Evolutionary conservation across 30 jellyfish, hydroid and myxozoan genomes (phyloP), one percentile per base, ranked within the genome.

Genomic region (Cassiopea xamachana): DNA sequence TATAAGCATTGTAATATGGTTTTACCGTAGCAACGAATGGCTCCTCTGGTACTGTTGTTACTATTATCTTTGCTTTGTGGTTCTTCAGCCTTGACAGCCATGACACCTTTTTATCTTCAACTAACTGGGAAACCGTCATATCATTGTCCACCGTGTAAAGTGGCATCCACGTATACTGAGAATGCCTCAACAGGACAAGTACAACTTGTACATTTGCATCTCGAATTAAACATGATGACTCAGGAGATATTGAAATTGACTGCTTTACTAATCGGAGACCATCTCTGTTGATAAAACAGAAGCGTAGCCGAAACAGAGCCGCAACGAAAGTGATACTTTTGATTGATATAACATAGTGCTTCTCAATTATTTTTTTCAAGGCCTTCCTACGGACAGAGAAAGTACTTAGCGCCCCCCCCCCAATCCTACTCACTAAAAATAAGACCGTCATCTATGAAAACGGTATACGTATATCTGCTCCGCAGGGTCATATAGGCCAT

Each of bases 61-160:
- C 83, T 55, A 64, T 46, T 49, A 88, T 45, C 8, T 48, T 72
- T 18, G 71, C 79, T 59, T 69, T 77, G 5, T 69, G 86, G 43
- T 39, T 44, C n/a, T 73, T 84, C 79, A 80, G 48, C n/a, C 92
- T 48, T n/a, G 92, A 71, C 19, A 84, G 27, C 79, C 92, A 46
- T 44, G 79, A 51, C 9, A 84, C 46, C 39, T 71, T 77, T 14
- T 80, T 59, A 68, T 72, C 85, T 9, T 71, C 55, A 7, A 81
- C 60, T 48, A 84, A 12, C 46, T 62, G 64, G n/a, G 82, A 51
- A 4, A 84, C 60, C 18, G 73, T 73, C 71, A 48, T 48, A 2
- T 84, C 77, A 44, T 73, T 86, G 14, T 15, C 45, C 80, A 58
- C 59, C 10, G 47, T 17, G 76, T 84, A 84, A 44, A 84, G 6